Evolutionary conservation across 2,113 vertebrate species (phyloP), one percentile per base, ranked within the genome.

Genomic region (Pteronura brasiliensis): DNA sequence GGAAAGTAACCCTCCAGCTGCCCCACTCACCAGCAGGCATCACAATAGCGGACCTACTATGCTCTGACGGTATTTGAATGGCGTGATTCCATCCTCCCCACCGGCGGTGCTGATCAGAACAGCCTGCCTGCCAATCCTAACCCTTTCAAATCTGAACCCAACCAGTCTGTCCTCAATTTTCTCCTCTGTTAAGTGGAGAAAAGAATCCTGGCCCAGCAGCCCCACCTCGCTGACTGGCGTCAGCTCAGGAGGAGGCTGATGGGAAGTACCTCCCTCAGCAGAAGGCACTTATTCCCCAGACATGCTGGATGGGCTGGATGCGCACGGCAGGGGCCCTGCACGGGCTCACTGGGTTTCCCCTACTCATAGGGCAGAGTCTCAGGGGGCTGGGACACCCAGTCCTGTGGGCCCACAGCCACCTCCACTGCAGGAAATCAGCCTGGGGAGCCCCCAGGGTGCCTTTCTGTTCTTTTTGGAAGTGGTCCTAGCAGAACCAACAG

Each of bases 101-200:
- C 23, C 0, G 3, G n/a, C 14, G 0, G 1, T 11, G 34, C 52
- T 27, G 34, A 25, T 63, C 15, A 5, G 39, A 23, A 34, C 7
- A 23, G 63, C 13, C 21, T 0, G 20, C 55, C 44, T 88, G 55
- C 44, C 17, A 9, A 5, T 44, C 44, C 55, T 36, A 31, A 47
- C n/a, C 55, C 55, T 0, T 59, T 10, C 85, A 65, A 18, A 2
- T 23, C 0, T 0, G 61, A 94, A 77, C n/a, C 77, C 13, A 2
- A 14, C 11, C 71, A 49, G 39, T 27, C 25, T 0, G 0, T 0
- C 23, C 76, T 65, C 42, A 7, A 67, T 52, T 34, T 94, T 6
- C 77, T 18, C 27, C 55, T 82, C 77, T 27, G 77, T 31, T 14
- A 4, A n/a, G 49, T 20, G 44, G 57, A 25, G 27, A 55, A 18